Percentiles rank a stretch among this genome's conserved stretches.
phyloP scores from a whole-genome alignment of 1,140 invertebrate genomes.

The Gyrodactylus salaris region DNA sequence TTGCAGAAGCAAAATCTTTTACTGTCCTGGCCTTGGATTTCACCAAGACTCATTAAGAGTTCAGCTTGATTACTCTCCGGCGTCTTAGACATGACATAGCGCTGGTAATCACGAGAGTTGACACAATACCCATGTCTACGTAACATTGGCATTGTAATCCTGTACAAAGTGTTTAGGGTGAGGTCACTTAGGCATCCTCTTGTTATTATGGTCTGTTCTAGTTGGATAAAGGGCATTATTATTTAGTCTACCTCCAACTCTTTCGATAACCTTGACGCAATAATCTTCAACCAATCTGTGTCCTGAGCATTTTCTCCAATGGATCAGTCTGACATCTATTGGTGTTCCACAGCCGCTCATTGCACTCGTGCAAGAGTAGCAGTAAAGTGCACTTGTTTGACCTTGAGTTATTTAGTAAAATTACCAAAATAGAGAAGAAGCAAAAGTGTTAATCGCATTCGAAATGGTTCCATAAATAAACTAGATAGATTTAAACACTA shows the following conservation, averaged over 20 bases:
- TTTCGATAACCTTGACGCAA: background rate
- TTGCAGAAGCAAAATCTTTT: constrained; percentile 2
- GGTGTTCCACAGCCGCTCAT: background rate
- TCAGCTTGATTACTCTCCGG: background rate
- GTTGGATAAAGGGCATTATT: background rate
- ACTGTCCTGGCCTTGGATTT: background rate
- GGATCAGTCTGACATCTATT: background rate
- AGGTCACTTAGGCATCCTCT: constrained; percentile 3
- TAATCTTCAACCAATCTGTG: background rate
- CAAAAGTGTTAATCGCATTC: no score
- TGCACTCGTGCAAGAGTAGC: background rate
- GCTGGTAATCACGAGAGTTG: background rate
- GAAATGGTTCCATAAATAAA: no score
- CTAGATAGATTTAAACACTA: no score
- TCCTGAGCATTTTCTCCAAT: background rate
- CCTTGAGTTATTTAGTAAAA: no score
- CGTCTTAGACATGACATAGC: background rate
- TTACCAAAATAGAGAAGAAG: no score
- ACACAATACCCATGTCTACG: constrained; percentile 1
- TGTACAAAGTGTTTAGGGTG: background rate
- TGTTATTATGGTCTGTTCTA: background rate
- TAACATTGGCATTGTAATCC: background rate
- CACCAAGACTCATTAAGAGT: background rate
- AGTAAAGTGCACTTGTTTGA: background rate
- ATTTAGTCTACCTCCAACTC: background rate